Conservation (phyloP, 2,113 vertebrate genomes). For the Himantopus leucocephalus region DNA sequence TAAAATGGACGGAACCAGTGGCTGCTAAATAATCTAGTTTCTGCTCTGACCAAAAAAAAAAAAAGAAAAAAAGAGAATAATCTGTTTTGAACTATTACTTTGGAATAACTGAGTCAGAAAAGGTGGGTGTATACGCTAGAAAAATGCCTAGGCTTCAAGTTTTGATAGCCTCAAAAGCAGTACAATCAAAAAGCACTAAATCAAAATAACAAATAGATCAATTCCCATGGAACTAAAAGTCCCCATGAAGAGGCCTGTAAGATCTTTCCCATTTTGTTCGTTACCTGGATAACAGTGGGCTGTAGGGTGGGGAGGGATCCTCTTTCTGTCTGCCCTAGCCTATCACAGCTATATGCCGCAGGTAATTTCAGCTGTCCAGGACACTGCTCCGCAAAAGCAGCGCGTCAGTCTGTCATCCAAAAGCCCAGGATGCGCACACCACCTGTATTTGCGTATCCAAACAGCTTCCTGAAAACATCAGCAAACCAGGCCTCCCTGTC, state of each 20-base stretch:
- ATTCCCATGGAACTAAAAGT: not conserved
- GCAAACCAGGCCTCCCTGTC: not conserved
- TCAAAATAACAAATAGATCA: not conserved
- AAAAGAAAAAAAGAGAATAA: too few relatives aligned
- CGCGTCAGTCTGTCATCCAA: fast-evolving
- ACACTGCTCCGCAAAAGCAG: not conserved
- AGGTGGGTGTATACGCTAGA: not conserved
- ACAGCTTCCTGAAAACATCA: not conserved
- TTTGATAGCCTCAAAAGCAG: not conserved
- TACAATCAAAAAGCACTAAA: not conserved
- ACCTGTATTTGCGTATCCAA: not conserved
- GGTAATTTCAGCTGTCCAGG: not conserved
- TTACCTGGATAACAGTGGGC: not conserved
- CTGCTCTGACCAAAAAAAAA: not conserved
- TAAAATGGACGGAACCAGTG: not conserved
- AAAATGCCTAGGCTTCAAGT: not conserved
- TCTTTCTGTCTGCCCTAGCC: not conserved
- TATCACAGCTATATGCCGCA: fast-evolving
- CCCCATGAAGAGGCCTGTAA: not conserved
- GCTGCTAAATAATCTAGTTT: not conserved
- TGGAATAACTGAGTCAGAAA: not conserved
- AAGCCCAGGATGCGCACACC: fast-evolving
- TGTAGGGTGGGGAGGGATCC: not conserved
- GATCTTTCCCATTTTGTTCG: not conserved
- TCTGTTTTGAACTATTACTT: not conserved